Evolutionary conservation across 2,888 invertebrate genomes (phyloP).

Genomic region (Drosophila parthenogenetica): DNA sequence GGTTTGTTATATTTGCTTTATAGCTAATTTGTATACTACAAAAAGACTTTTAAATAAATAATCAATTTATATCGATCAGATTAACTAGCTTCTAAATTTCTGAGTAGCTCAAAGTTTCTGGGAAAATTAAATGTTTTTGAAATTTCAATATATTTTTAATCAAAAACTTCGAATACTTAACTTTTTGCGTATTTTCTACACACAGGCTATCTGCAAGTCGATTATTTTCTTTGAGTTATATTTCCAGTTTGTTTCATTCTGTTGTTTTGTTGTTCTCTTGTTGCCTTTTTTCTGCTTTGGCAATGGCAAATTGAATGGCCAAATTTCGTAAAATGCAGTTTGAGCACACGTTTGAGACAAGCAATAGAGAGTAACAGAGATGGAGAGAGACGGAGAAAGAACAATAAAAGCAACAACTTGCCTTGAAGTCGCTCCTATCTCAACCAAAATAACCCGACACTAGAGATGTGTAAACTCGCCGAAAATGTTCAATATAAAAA

Average conservation of each 20-base stretch:
- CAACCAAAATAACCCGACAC: conserved; percentile 4
- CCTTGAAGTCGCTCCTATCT: conserved; percentile 37
- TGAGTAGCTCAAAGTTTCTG: too few species aligned
- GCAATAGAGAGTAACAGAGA: conserved; percentile 27
- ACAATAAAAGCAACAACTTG: conserved; percentile 57
- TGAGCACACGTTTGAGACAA: conserved; percentile 69
- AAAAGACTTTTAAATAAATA: too few species aligned
- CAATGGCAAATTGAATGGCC: conserved; percentile 75
- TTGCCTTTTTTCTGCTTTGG: conserved; percentile 51
- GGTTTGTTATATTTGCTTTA: too few species aligned
- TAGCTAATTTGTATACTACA: too few species aligned
- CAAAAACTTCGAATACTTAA: too few species aligned
- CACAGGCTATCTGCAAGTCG: conserved; percentile 21
- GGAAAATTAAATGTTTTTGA: too few species aligned
- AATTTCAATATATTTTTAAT: too few species aligned
- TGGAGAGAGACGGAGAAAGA: conserved; percentile 32
- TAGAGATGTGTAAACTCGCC: conserved; percentile 32
- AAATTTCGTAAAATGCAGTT: conserved; percentile 76
- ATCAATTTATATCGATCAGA: too few species aligned
- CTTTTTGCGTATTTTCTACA: background rate
- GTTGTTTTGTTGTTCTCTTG: conserved; percentile 48
- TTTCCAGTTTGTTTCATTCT: conserved; percentile 1
- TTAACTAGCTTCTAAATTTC: too few species aligned
- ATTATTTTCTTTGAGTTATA: background rate
- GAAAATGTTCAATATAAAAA: conserved; percentile 5